phyloP scores from a whole-genome alignment of 1,140 invertebrate species.

The Mya arenaria region DNA sequence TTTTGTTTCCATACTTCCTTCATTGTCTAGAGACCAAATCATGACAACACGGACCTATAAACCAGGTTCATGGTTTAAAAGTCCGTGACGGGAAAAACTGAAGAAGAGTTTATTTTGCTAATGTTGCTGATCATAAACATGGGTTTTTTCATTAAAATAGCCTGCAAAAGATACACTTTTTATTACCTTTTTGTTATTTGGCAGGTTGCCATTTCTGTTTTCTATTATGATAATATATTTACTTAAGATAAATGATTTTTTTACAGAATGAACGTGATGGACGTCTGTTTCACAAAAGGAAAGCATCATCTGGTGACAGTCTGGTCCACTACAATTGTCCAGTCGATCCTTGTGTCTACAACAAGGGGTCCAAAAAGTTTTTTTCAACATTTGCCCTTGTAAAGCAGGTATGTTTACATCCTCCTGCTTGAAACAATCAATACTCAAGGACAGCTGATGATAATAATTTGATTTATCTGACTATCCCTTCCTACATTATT shows the following conservation, averaged over 20 bases:
- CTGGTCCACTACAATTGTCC: slow-evolving; percentile 55
- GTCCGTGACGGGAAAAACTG: background rate
- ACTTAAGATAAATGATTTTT: background rate
- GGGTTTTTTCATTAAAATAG: background rate
- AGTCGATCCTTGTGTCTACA: slow-evolving; percentile 47
- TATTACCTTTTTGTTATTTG: background rate
- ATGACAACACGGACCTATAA: background rate
- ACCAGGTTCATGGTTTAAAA: background rate
- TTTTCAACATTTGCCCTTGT: slow-evolving; percentile 40
- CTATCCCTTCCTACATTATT: background rate
- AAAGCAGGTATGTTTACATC: slow-evolving; percentile 44
- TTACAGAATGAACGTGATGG: slow-evolving; percentile 40
- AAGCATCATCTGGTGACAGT: background rate
- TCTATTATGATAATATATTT: background rate
- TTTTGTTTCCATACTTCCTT: background rate
- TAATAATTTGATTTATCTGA: background rate
- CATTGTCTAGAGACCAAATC: background rate
- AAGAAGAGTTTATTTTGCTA: background rate
- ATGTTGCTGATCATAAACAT: background rate
- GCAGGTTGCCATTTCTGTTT: background rate
- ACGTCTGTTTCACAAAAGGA: slow-evolving; percentile 35
- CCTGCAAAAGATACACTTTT: background rate
- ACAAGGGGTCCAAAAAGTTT: slow-evolving; percentile 36
- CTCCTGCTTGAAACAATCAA: background rate
- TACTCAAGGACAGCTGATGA: background rate